A percentile compares a stretch with the other conserved stretches of the same genome.
Conservation (phyloP, 2,113 vertebrate genomes). For the Dasyprocta punctata region DNA sequence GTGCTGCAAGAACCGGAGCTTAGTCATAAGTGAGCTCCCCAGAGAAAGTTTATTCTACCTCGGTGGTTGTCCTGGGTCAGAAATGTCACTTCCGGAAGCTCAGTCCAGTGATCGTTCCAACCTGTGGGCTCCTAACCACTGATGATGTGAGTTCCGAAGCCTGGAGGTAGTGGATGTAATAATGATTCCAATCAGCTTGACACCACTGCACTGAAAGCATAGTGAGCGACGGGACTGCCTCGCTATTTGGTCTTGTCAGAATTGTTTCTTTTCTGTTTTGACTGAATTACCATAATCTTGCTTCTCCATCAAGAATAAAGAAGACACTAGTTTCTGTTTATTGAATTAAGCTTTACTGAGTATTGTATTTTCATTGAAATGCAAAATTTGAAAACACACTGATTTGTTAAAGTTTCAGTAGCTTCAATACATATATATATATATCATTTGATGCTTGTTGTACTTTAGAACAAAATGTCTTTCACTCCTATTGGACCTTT, state of each 20-base stretch:
- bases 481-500: background rate
- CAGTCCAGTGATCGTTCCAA: background rate
- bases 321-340: background rate
- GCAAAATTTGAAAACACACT: conserved; percentile 15
- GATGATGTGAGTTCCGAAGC: background rate
- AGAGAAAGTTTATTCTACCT: background rate
- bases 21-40: background rate
- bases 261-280: background rate
- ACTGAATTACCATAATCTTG: background rate
- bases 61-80: background rate
- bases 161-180: background rate
- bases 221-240: background rate
- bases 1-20: background rate
- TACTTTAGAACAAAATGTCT: background rate
- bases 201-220: background rate
- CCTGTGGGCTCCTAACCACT: background rate
- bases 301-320: background rate
- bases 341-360: conserved; percentile 38
- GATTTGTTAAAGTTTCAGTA: conserved; percentile 1
- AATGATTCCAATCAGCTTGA: background rate
- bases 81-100: background rate
- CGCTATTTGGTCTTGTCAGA: background rate
- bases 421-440: background rate
- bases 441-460: conserved; percentile 5
- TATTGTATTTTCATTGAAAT: conserved; percentile 51